Evolutionary conservation across 1,140 invertebrate genomes (phyloP), one percentile per base, ranked within the genome.

Genomic region (Drosophila jambulina): DNA sequence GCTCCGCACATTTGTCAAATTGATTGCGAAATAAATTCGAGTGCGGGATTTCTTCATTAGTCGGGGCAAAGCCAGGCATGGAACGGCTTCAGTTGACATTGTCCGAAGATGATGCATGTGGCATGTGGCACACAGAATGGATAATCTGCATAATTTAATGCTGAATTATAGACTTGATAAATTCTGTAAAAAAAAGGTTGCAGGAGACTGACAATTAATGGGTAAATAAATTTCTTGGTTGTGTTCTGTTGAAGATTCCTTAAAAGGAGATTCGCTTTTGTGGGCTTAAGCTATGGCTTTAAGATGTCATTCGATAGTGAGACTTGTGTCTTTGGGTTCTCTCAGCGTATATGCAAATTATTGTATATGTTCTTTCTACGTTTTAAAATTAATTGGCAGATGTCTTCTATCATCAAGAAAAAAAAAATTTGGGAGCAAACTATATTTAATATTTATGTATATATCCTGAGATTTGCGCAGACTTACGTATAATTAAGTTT

Each of bases 11-110:
- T 87, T 87, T 87, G 84, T 87, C 84, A 87, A 87, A 69, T 80
- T 87, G 85, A 87, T 87, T 87, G 84, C 78, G 62, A 90, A 87
- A 87, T 90, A 90, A 84, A 87, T 87, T 90, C 77, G 76, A 54
- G 67, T 78, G 62, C 67, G 68, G 53, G 67, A 78, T 78, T 78
- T 78, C 77, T 80, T 80, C 64, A 86, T 87, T 82, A 62, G 63
- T 45, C 15, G n/a, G 53, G 49, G 19, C 19, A 53, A 34, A 32
- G 27, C 29, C 32, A 12, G 25, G 48, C 48, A 51, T 23, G 21
- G 6, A 51, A 51, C 36, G 40, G 42, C 61, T 82, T 64, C 58
- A 62, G 56, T 70, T 83, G 75, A 67, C 78, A 82, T 88, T 80
- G 84, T 76, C 54, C 65, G 34, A 61, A 77, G 70, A 87, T 87